phyloP scores from a whole-genome alignment of 1,140 invertebrate species.

The Limonius californicus region DNA sequence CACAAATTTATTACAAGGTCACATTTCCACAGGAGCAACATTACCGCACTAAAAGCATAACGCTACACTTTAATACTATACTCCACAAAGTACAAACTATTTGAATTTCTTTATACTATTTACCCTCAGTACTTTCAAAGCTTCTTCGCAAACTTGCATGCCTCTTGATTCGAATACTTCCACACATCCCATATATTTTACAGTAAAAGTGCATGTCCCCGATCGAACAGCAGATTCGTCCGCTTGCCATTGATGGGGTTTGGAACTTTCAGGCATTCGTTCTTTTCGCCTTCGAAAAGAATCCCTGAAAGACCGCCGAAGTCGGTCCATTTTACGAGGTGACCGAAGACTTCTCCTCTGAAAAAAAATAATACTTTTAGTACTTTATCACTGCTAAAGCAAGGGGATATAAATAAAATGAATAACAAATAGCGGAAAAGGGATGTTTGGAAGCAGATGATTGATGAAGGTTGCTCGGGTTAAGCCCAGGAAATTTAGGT shows the following conservation, averaged over 20 bases:
- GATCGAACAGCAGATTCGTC: slow-evolving; percentile 93
- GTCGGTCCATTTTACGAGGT: slow-evolving; percentile 83
- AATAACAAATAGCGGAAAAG: too few relatives aligned
- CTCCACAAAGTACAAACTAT: too few relatives aligned
- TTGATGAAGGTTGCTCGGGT: too few relatives aligned
- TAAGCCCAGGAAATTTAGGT: too few relatives aligned
- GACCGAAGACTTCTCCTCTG: slow-evolving; percentile 62
- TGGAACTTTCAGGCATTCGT: slow-evolving; percentile 81
- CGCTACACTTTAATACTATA: too few relatives aligned
- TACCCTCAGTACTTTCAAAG: slow-evolving; percentile 88
- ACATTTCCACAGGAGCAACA: too few relatives aligned
- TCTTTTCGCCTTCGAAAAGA: slow-evolving; percentile 85
- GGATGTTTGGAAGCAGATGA: too few relatives aligned
- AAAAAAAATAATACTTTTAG: slow-evolving; percentile 28
- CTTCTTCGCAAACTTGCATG: slow-evolving; percentile 99
- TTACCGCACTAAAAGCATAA: too few relatives aligned
- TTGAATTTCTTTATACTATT: slow-evolving; percentile 46
- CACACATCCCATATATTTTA: slow-evolving; percentile 98
- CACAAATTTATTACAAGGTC: too few relatives aligned
- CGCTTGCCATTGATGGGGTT: slow-evolving; percentile 97
- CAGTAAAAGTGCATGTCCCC: slow-evolving; percentile 94
- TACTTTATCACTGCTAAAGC: too few relatives aligned
- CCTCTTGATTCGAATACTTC: slow-evolving; percentile 99
- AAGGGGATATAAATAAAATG: too few relatives aligned
- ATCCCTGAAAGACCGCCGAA: slow-evolving; percentile 87